A percentile compares a stretch with the other conserved stretches of the same genome.
phyloP scores from a whole-genome alignment of 1,140 invertebrate genomes.

The Drosophila navojoa region DNA sequence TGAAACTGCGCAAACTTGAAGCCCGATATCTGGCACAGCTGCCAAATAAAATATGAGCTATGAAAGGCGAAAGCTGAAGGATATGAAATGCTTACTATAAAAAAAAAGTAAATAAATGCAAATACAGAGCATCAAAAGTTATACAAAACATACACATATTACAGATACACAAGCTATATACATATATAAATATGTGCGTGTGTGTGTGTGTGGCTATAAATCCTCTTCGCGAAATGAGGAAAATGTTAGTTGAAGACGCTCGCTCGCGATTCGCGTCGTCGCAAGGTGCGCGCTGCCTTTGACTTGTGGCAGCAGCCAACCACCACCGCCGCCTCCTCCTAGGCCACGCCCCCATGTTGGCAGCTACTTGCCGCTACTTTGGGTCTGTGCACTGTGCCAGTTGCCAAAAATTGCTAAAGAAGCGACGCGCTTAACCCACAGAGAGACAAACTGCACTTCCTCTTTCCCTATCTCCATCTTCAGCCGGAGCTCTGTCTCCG shows the following conservation, averaged over 20 bases:
- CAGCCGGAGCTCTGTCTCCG: neutral
- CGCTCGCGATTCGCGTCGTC: neutral
- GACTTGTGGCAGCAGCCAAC: slow-evolving; percentile 17
- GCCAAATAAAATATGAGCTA: slow-evolving; percentile 17
- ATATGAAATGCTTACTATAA: slow-evolving; percentile 15
- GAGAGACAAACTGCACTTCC: slow-evolving; percentile 1
- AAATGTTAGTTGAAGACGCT: slow-evolving; percentile 1
- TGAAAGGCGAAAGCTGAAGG: slow-evolving; percentile 6
- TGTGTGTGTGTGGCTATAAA: neutral
- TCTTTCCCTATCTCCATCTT: neutral
- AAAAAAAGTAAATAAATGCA: slow-evolving; percentile 5
- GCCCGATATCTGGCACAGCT: neutral
- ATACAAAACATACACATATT: slow-evolving; percentile 3
- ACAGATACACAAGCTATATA: neutral
- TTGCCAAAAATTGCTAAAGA: slow-evolving; percentile 27
- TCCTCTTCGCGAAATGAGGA: slow-evolving; percentile 3
- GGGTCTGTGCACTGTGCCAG: slow-evolving; percentile 38
- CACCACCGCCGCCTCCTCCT: neutral
- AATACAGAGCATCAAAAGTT: slow-evolving; percentile 1
- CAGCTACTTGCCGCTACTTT: neutral
- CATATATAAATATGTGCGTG: neutral
- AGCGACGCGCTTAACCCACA: slow-evolving; percentile 28
- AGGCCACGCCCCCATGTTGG: neutral
- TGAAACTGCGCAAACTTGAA: neutral
- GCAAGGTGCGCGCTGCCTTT: slow-evolving; percentile 17